These are phyloP conservation scores for Rhynchonycteris naso DNA, from an alignment of 2,797 vertebrate genomes.

Conservation along the genomic window DNA sequence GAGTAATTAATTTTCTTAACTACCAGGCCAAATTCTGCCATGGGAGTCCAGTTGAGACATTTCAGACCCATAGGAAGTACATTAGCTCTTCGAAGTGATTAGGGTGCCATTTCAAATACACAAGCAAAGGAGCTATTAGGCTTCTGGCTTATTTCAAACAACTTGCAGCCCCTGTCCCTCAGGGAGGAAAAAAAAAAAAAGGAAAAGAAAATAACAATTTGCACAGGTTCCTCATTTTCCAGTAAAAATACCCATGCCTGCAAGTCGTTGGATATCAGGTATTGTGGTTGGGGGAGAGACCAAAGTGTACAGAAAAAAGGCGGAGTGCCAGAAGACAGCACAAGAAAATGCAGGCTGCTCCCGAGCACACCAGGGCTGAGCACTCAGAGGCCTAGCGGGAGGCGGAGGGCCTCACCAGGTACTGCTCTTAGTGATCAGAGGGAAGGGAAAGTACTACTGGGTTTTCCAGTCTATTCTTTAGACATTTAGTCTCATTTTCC, in stretches of 20 bases:
- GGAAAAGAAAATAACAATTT: constrained; percentile 63
- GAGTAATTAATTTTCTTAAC: constrained; percentile 80
- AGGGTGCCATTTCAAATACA: constrained; percentile 71
- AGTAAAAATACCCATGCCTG: constrained; percentile 73
- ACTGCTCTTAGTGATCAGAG: not conserved
- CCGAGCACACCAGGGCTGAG: constrained; percentile 60
- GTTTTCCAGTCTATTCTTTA: constrained; percentile 25
- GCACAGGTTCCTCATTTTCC: constrained; percentile 74
- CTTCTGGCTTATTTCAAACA: constrained; percentile 74
- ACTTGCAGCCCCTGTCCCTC: constrained; percentile 51
- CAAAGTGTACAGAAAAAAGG: constrained; percentile 74
- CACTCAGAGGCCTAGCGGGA: not conserved
- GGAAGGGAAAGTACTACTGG: not conserved
- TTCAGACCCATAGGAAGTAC: constrained; percentile 71
- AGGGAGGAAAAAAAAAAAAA: not conserved
- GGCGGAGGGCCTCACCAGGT: not conserved
- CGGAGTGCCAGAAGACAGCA: constrained; percentile 65
- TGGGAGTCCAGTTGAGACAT: constrained; percentile 70
- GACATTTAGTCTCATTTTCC: not conserved
- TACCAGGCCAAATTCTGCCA: constrained; percentile 76
- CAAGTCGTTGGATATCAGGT: constrained; percentile 77
- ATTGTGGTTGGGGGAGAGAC: constrained; percentile 79
- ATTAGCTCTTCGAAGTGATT: constrained; percentile 76
- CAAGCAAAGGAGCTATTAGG: constrained; percentile 67
- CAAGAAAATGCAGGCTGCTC: constrained; percentile 70